Percentiles rank a stretch among this genome's conserved stretches.
These are phyloP conservation scores for Cynocephalus volans DNA, from an alignment of 2,113 vertebrate species.

Conservation along the genomic window DNA sequence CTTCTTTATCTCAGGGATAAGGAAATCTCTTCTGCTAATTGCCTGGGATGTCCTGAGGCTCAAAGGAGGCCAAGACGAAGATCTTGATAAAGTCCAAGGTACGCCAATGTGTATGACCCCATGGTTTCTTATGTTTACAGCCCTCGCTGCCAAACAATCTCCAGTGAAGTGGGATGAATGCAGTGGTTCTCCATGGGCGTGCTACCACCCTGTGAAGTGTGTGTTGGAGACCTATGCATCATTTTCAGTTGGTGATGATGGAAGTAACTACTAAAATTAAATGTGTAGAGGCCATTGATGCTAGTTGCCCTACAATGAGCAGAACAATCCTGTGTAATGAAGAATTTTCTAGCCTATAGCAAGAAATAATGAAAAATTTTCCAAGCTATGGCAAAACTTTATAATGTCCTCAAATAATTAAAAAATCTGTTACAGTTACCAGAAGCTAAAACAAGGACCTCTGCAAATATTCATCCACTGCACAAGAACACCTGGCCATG, in stretches of 20 bases:
- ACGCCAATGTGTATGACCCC: background rate
- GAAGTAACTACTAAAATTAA: background rate
- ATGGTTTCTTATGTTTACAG: background rate
- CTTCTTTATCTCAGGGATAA: background rate
- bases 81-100: background rate
- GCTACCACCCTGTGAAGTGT: background rate
- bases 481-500: background rate
- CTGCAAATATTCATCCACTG: background rate
- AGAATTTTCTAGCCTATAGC: background rate
- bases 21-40: background rate
- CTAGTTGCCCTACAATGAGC: background rate
- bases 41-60: background rate
- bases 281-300: background rate
- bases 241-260: background rate
- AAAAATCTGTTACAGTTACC: background rate
- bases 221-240: background rate
- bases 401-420: background rate
- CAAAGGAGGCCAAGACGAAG: background rate
- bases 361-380: conserved; percentile 29
- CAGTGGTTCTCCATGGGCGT: background rate
- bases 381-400: background rate
- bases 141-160: background rate
- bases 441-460: background rate
- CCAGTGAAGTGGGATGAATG: background rate
- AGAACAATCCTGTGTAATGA: background rate